phyloP scores from a whole-genome alignment of 2,797 vertebrate species.

The Acanthurus tractus region DNA sequence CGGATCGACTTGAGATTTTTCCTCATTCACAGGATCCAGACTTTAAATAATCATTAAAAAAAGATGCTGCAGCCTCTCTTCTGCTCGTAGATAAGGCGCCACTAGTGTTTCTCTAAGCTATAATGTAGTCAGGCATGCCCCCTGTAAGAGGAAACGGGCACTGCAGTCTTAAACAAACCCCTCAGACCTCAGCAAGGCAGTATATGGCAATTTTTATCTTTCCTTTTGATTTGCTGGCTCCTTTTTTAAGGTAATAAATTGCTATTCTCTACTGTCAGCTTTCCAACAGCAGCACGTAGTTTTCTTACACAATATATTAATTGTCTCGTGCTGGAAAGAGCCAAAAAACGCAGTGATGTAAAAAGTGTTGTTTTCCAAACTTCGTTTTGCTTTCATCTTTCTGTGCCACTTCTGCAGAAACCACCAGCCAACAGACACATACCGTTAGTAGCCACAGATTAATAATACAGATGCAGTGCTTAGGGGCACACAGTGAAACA shows the following conservation, averaged over 20 bases:
- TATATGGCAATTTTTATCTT: not conserved
- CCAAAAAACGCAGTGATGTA: not conserved
- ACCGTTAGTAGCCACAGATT: not conserved
- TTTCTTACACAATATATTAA: constrained; percentile 9
- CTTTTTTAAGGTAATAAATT: not conserved
- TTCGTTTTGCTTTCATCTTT: not conserved
- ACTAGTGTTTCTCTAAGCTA: constrained; percentile 29
- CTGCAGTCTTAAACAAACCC: constrained; percentile 63
- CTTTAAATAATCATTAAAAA: constrained; percentile 35
- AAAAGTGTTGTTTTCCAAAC: constrained; percentile 5
- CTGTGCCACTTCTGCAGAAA: not conserved
- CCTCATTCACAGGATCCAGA: constrained; percentile 44
- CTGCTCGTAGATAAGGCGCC: constrained; percentile 38
- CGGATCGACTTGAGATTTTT: not conserved
- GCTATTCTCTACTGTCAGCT: not conserved
- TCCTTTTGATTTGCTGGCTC: not conserved
- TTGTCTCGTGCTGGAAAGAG: not conserved
- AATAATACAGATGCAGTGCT: not conserved
- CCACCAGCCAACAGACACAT: not conserved
- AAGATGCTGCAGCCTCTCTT: constrained; percentile 45
- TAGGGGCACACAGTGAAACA: constrained; percentile 6
- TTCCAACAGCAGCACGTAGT: not conserved
- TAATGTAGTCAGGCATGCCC: constrained; percentile 79
- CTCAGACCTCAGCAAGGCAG: not conserved
- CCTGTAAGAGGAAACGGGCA: constrained; percentile 77